These are phyloP conservation scores for Rhynchopsitta pachyrhyncha DNA, from an alignment of 2,113 vertebrate genomes.

Conservation along the genomic window DNA sequence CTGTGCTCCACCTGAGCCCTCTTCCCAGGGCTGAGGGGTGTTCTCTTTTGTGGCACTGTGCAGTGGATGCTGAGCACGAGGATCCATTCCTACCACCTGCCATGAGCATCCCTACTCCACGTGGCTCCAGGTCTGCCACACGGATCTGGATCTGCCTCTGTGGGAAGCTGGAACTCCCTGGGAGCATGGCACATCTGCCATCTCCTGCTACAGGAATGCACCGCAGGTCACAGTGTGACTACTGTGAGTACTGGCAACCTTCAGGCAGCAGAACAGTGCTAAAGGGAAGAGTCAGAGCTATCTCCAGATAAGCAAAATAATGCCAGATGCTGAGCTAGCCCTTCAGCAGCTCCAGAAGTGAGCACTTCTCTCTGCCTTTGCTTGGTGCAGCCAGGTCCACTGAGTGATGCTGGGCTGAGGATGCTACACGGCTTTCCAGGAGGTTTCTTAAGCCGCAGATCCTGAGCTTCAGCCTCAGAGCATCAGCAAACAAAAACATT, in stretches of 20 bases:
- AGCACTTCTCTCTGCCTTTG: background rate
- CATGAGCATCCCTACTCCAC: background rate
- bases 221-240: background rate
- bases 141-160: background rate
- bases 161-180: fast-evolving
- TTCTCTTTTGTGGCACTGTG: background rate
- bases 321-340: background rate
- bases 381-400: background rate
- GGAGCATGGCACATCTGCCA: background rate
- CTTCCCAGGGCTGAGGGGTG: background rate
- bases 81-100: background rate
- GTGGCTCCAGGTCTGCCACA: background rate
- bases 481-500: background rate
- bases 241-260: background rate
- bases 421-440: background rate
- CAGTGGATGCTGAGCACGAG: background rate
- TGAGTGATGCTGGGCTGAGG: background rate
- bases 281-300: background rate
- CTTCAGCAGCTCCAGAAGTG: background rate
- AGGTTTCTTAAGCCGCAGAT: background rate
- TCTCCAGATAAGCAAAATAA: background rate
- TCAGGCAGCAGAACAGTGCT: background rate
- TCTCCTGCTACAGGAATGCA: background rate
- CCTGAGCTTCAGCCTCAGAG: background rate
- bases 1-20: background rate